These are phyloP conservation scores for Uromys caudimaculatus DNA, from an alignment of 2,797 vertebrate genomes.

Conservation along the genomic window DNA sequence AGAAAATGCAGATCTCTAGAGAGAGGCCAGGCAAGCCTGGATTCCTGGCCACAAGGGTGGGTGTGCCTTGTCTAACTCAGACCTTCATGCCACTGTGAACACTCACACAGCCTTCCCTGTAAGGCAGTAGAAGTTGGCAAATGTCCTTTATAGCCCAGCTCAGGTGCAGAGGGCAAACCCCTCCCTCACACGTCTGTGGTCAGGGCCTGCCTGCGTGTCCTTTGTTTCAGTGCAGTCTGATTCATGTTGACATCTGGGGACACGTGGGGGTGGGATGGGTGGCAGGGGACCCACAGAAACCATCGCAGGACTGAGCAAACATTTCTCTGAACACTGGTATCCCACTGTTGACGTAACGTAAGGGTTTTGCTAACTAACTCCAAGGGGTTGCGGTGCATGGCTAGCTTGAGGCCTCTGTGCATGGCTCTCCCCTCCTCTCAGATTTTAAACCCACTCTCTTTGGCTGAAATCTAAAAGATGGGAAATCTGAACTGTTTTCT, in stretches of 20 bases:
- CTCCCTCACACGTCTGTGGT: background rate
- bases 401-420: background rate
- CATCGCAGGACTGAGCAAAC: background rate
- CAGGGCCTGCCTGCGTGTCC: background rate
- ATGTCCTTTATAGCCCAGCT: background rate
- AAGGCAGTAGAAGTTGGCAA: background rate
- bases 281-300: background rate
- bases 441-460: slow-evolving; percentile 33
- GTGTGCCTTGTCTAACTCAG: background rate
- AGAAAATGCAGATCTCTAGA: background rate
- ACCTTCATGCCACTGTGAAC: background rate
- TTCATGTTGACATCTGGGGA: background rate
- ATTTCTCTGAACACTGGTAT: background rate
- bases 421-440: background rate
- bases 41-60: background rate
- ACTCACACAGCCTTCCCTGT: background rate
- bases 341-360: background rate
- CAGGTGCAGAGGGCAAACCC: background rate
- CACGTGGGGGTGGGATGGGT: rapidly evolving
- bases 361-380: slow-evolving; percentile 36
- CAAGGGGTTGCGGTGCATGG: background rate
- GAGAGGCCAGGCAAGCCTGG: background rate
- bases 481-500: slow-evolving; percentile 66
- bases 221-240: background rate
- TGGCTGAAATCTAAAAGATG: slow-evolving; percentile 65